Evolutionary conservation across 2,888 invertebrate species (phyloP).

Genomic region (Lycaena phlaeas): DNA sequence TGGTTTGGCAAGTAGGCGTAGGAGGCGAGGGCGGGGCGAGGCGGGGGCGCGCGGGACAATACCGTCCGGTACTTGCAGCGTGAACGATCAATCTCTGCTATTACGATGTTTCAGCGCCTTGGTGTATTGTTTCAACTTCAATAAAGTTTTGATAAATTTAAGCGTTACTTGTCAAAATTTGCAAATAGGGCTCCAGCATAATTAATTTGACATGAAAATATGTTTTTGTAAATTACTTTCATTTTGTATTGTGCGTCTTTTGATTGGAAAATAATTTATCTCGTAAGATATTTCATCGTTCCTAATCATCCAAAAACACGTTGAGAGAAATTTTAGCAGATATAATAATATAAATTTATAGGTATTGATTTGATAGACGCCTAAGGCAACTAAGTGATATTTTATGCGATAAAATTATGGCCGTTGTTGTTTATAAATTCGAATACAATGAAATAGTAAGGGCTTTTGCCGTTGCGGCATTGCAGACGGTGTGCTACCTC

Average conservation of each 20-base stretch:
- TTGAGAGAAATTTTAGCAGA: no score
- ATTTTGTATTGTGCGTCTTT: slow-evolving; percentile 34
- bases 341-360: no score
- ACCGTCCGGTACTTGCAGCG: slow-evolving; percentile 45
- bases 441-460: no score
- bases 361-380: no score
- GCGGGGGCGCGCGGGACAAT: slow-evolving; percentile 34
- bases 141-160: slow-evolving; percentile 72
- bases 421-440: no score
- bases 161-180: slow-evolving; percentile 49
- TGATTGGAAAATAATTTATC: slow-evolving; percentile 1
- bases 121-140: slow-evolving; percentile 71
- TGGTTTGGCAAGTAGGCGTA: slow-evolving; percentile 30
- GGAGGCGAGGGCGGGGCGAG: slow-evolving; percentile 24
- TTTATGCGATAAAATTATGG: no score
- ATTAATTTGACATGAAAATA: slow-evolving; percentile 53
- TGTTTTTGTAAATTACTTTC: slow-evolving; percentile 33
- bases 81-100: slow-evolving; percentile 67
- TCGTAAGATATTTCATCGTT: no score
- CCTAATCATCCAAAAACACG: no score
- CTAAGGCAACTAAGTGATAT: no score
- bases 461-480: no score
- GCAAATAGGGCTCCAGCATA: slow-evolving; percentile 56
- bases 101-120: slow-evolving; percentile 69
- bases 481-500: no score